Conservation (phyloP, 2,113 vertebrate genomes). For the Proterorhinus semilunaris region DNA sequence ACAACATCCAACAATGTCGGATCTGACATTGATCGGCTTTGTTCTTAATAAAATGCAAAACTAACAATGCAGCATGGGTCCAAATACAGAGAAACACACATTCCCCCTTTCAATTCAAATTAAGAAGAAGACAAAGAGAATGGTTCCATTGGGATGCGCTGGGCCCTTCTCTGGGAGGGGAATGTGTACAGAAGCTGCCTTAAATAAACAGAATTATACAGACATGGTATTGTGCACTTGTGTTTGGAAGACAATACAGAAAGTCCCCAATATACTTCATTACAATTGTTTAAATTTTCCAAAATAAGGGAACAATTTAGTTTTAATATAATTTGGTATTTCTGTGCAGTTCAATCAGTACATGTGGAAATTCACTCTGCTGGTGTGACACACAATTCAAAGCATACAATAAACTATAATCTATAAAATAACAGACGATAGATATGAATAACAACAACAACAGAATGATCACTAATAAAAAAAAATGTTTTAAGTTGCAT, state of each 20-base stretch:
- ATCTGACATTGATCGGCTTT: constrained; percentile 73
- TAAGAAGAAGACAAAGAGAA: constrained; percentile 62
- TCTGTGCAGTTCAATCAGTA: background rate
- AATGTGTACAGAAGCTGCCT: constrained; percentile 53
- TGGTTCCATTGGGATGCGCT: constrained; percentile 66
- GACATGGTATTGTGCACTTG: constrained; percentile 26
- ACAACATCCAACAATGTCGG: constrained; percentile 65
- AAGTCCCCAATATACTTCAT: constrained; percentile 35
- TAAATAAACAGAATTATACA: constrained; percentile 61
- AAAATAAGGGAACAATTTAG: constrained; percentile 17
- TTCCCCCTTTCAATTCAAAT: constrained; percentile 68
- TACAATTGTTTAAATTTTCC: constrained; percentile 23
- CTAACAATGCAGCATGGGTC: constrained; percentile 46
- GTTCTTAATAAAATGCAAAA: constrained; percentile 78
- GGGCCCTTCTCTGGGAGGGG: constrained; percentile 52
- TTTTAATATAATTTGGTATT: background rate
- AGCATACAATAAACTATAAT: background rate
- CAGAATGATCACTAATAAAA: too few species aligned
- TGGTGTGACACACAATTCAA: background rate
- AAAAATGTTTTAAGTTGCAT: too few species aligned
- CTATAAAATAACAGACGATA: background rate
- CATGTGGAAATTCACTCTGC: too few species aligned
- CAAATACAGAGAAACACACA: constrained; percentile 58
- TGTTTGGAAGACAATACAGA: background rate
- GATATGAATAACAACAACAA: background rate